These are phyloP conservation scores for Pantherophis guttatus DNA, from an alignment of 2,113 vertebrate genomes.

Conservation along the genomic window DNA sequence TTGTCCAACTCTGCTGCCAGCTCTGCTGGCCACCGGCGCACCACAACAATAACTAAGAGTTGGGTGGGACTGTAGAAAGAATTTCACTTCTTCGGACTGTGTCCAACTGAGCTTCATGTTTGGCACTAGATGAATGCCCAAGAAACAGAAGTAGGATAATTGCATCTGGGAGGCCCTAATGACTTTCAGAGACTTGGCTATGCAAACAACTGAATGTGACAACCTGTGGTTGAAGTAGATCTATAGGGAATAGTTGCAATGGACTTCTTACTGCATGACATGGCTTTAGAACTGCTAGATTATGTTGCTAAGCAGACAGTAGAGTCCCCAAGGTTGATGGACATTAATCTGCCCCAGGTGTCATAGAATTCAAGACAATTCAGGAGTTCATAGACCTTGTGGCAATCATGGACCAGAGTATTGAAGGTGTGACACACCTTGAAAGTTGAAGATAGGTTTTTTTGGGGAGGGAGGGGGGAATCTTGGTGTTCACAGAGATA, in stretches of 20 bases:
- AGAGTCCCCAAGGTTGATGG: background rate
- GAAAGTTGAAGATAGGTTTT: background rate
- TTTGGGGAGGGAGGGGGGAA: background rate
- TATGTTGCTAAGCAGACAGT: background rate
- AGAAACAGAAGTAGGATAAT: background rate
- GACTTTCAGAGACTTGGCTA: background rate
- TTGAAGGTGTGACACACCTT: background rate
- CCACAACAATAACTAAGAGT: background rate
- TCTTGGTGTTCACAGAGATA: background rate
- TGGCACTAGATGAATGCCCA: background rate
- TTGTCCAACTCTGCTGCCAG: too few relatives aligned
- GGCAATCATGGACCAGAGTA: background rate
- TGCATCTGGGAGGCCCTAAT: background rate
- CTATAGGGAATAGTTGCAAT: background rate
- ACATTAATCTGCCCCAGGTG: background rate
- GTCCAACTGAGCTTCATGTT: background rate
- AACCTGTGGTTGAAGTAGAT: background rate
- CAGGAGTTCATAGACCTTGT: background rate
- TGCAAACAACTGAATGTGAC: background rate
- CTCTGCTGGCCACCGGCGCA: too few relatives aligned
- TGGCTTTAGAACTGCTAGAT: background rate
- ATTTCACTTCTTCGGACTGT: background rate
- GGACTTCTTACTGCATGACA: background rate
- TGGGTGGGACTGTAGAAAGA: background rate
- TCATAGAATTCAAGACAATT: background rate